Evolutionary conservation across 1,140 invertebrate genomes (phyloP).

Genomic region (Caerostris darwini): DNA sequence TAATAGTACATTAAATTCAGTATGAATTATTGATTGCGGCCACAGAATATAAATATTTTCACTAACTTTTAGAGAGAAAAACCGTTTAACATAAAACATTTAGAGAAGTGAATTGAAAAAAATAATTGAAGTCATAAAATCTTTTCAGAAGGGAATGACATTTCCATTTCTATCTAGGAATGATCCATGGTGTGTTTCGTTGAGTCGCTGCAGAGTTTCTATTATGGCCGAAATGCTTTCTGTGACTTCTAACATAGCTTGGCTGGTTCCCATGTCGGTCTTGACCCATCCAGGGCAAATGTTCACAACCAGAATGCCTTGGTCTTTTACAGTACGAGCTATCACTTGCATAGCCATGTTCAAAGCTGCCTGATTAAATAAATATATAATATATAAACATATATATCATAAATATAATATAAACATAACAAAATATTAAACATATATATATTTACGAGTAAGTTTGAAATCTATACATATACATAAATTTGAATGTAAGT

Average conservation of each 20-base stretch:
- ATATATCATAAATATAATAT: too few relatives aligned
- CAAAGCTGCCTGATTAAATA: conserved; percentile 27
- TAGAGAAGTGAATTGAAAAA: background rate
- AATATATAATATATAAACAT: background rate
- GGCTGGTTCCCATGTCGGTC: conserved; percentile 15
- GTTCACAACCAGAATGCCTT: conserved; percentile 28
- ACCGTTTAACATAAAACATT: background rate
- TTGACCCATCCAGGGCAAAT: conserved; percentile 67
- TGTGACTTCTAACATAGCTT: background rate
- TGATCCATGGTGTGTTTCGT: conserved; percentile 34
- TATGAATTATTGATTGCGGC: too few relatives aligned
- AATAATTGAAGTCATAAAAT: background rate
- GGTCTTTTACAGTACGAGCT: background rate
- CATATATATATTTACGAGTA: too few relatives aligned
- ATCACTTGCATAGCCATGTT: conserved; percentile 51
- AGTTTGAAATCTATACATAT: too few relatives aligned
- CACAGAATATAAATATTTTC: too few relatives aligned
- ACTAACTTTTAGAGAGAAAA: too few relatives aligned
- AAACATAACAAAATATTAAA: too few relatives aligned
- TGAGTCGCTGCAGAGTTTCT: background rate
- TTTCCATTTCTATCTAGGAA: conserved; percentile 84
- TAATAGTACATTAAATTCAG: too few relatives aligned
- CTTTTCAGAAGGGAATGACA: background rate
- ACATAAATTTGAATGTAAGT: too few relatives aligned
- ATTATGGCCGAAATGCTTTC: conserved; percentile 46